Evolutionary conservation across 2,888 invertebrate species (phyloP).

Genomic region (Molorchus minor): DNA sequence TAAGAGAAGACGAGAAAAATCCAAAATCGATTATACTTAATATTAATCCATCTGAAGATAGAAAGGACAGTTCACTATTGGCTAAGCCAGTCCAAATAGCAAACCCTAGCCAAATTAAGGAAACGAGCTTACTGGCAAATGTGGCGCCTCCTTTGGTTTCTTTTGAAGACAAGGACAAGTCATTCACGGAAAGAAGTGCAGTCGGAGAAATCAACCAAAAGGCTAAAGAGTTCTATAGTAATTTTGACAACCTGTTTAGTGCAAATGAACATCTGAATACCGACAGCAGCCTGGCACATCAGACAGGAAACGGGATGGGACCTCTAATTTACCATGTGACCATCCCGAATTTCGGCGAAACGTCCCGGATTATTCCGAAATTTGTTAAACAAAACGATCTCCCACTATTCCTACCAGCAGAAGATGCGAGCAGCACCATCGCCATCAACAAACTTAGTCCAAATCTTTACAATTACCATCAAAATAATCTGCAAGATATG

Average conservation of each 20-base stretch:
- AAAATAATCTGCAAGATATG: constrained; percentile 40
- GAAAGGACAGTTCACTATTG: no score
- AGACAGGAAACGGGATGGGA: constrained; percentile 3
- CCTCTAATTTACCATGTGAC: constrained; percentile 31
- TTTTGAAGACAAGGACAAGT: no score
- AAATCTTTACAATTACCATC: constrained; percentile 16
- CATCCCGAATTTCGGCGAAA: constrained; percentile 9
- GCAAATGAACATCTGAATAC: constrained; percentile 40
- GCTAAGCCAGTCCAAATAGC: no score
- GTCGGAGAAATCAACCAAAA: constrained; percentile 10
- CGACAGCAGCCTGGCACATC: constrained; percentile 32
- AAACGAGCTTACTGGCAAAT: no score
- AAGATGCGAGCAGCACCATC: not conserved
- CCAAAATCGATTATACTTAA: constrained; percentile 46
- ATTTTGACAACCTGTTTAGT: constrained; percentile 36
- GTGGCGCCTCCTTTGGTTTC: no score
- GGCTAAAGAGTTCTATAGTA: constrained; percentile 24
- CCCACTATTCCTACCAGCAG: not conserved
- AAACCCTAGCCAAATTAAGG: not conserved
- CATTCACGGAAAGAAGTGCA: no score
- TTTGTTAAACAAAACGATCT: no score
- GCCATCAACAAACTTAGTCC: not conserved
- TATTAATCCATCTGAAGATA: constrained; percentile 30
- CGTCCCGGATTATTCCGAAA: no score
- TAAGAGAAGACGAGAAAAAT: constrained; percentile 38